A percentile compares a stretch with the other conserved stretches of the same genome.
Conservation (phyloP, 2,888 invertebrate species). For the Endotricha flammealis region DNA sequence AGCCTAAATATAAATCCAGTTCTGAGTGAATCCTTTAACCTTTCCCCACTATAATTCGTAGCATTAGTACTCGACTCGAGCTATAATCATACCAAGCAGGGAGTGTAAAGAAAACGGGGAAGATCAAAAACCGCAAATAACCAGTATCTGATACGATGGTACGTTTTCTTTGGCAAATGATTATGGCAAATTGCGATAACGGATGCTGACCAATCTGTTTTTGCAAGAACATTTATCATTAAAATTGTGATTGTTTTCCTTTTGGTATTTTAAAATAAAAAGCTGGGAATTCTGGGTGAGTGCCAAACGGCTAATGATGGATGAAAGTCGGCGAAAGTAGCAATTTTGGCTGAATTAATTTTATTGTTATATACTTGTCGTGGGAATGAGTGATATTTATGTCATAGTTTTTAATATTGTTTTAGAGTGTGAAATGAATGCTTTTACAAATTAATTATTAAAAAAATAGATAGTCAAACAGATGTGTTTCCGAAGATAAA, state of each 20-base stretch:
- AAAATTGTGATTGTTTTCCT: slow-evolving; percentile 20
- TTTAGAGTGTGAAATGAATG: too few relatives aligned
- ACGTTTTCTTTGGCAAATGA: slow-evolving; percentile 61
- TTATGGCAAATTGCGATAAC: slow-evolving; percentile 66
- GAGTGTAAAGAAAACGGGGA: background rate
- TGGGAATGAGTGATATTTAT: too few relatives aligned
- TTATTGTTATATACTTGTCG: too few relatives aligned
- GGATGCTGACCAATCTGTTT: slow-evolving; percentile 44
- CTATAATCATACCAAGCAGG: background rate
- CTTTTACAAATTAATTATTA: too few relatives aligned
- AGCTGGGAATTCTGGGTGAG: background rate
- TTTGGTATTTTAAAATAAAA: background rate
- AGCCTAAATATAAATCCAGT: too few relatives aligned
- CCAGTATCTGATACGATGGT: slow-evolving; percentile 41
- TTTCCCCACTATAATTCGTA: too few relatives aligned
- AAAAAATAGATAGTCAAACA: too few relatives aligned
- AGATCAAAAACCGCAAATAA: background rate
- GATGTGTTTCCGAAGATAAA: too few relatives aligned
- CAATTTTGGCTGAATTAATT: background rate
- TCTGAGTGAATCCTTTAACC: too few relatives aligned
- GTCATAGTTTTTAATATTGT: too few relatives aligned
- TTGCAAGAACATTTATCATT: slow-evolving; percentile 39
- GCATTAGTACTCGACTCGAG: too few relatives aligned
- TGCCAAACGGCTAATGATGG: background rate
- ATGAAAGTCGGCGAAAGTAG: background rate